Percentiles rank a stretch among this genome's conserved stretches.
phyloP scores from a whole-genome alignment of 2,888 invertebrate species.

The Leptopterna dolabrata region DNA sequence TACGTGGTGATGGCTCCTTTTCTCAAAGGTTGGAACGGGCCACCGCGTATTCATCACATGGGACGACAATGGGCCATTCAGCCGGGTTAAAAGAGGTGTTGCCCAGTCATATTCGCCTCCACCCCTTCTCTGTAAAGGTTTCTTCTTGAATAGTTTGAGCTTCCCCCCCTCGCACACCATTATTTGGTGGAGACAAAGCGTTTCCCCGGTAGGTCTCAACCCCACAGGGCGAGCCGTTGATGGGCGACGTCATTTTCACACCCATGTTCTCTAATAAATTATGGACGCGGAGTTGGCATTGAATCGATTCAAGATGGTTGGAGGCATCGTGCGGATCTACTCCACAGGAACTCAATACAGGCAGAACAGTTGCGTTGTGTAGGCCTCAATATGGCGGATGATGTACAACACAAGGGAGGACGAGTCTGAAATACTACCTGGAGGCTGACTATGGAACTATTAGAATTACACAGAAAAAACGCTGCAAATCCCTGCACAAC shows the following conservation, averaged over 20 bases:
- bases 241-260: neutral
- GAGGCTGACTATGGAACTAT: too few relatives aligned
- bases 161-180: neutral
- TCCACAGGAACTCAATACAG: too few relatives aligned
- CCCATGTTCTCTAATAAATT: neutral
- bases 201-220: neutral
- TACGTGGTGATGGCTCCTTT: slow-evolving; percentile 39
- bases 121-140: neutral
- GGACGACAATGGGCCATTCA: slow-evolving; percentile 36
- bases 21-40: slow-evolving; percentile 36
- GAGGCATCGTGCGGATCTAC: neutral
- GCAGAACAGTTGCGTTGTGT: too few relatives aligned
- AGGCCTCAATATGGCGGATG: too few relatives aligned
- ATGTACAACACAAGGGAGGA: too few relatives aligned
- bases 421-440: too few relatives aligned
- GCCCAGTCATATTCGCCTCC: slow-evolving; percentile 31
- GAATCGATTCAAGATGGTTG: neutral
- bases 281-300: neutral
- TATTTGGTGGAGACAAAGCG: neutral
- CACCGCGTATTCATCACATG: slow-evolving; percentile 27
- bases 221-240: neutral
- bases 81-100: slow-evolving; percentile 19
- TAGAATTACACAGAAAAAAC: too few relatives aligned
- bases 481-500: too few relatives aligned
- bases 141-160: neutral